Evolutionary conservation across 1,140 invertebrate species (phyloP), one percentile per base, ranked within the genome.

Genomic region (Antheraea pernyi): DNA sequence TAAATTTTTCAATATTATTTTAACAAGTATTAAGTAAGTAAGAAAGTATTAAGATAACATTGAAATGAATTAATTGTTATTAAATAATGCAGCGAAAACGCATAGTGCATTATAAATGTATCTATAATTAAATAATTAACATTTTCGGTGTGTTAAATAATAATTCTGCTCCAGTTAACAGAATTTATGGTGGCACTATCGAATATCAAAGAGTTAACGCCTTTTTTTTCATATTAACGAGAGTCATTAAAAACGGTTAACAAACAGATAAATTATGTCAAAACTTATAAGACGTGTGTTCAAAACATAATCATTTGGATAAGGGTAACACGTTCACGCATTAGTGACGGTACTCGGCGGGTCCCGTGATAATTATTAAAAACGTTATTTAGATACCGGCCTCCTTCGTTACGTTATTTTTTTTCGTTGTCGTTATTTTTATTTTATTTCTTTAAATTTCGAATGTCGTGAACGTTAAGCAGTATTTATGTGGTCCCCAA

Each of bases 401-500:
- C 69, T 76, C 70, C 65, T 79, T 77, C 74, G 72, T 79, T 59
- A 61, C 64, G 61, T 69, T 65, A 69, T 72, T 78, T 78, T 77
- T 79, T 77, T 72, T 74, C 48, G 76, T 81, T 83, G 75, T 82
- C 71, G 74, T 65, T 79, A 73, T 75, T 77, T 79, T 75, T 72
- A 48, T 77, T 81, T 83, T 77, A 81, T 74, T 73, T 79, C 80
- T 88, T 85, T 80, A 80, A 84, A 85, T 89, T 89, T 83, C 75
- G 80, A 80, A 77, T 85, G 82, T 88, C 83, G 78, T 77, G 83
- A 80, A 73, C 77, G 80, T 84, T 91, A 91, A 91, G 89, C 84
- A 91, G 86, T 91, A 91, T 91, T 91, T 90, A 91, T 91, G 89
- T 80, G 89, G 78, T 86, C 75, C 81, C 88, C 86, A 88, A 77